Evolutionary conservation across 2,113 vertebrate genomes (phyloP), one percentile per base, ranked within the genome.

Genomic region (Dicerorhinus sumatrensis): DNA sequence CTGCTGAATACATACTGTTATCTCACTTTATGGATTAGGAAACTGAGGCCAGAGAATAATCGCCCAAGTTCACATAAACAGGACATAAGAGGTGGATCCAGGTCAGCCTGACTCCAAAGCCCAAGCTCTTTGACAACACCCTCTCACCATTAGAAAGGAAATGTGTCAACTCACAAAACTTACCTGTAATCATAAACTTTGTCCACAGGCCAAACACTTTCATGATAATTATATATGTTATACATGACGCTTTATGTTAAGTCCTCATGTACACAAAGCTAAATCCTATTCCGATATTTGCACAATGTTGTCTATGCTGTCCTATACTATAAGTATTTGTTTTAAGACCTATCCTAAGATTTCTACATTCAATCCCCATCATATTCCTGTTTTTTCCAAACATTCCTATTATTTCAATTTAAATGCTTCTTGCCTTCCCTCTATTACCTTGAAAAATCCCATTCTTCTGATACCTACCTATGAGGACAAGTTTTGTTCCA

Each of bases 401-500:
- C 16, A 27, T 69, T 89, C 14, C 14, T 62, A 16, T 56, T 36
- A 42, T 69, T 46, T 17, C 67, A 76, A 33, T 54, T 73, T 46
- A 17, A 67, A 75, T 84, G 5, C 58, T 60, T 58, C 33, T 89
- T 81, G 1, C 16, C 46, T 83, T 76, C 36, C 23, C 31, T 79
- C 20, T 27, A 23, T 51, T 20, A 46, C 5, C 21, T 65, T 69
- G 63, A 54, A 91, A 92, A 62, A 33, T 7, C 14, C 0, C n/a
- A 21, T 65, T 65, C 2, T 12, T 75, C 11, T 16, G 16, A 12
- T 46, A 97, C 83, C 2, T 56, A 97, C 97, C 94, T 93, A 54
- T 76, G 72, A 98, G 16, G 0, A 62, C 10, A 86, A 95, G 65
- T 31, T 81, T 82, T 69, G 81, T 97, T 86, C 94, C 94, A 62